phyloP scores from a whole-genome alignment of 2,888 invertebrate genomes.

The Ochlodes sylvanus region DNA sequence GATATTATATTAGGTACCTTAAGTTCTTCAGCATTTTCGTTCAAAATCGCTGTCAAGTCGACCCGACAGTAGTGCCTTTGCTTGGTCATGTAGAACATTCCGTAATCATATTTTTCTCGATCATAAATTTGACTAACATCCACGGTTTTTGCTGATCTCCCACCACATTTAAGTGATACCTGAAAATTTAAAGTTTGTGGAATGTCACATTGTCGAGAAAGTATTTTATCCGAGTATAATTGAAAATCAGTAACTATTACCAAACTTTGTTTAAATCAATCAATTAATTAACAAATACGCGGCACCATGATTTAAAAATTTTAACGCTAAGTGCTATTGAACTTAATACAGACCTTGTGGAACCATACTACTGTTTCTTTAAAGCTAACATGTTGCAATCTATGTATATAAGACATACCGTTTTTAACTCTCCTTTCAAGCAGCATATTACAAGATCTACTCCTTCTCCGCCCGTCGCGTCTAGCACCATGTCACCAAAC shows the following conservation, averaged over 20 bases:
- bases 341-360: too few relatives aligned
- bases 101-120: conserved; percentile 41
- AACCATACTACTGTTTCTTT: too few relatives aligned
- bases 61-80: conserved; percentile 40
- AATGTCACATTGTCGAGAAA: too few relatives aligned
- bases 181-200: conserved; percentile 23
- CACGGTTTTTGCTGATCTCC: conserved; percentile 9
- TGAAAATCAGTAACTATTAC: too few relatives aligned
- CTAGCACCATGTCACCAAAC: conserved; percentile 52
- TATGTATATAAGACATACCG: conserved; percentile 50
- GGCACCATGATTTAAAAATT: too few relatives aligned
- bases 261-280: too few relatives aligned
- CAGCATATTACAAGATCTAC: conserved; percentile 59
- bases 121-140: conserved; percentile 40
- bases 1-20: conserved; percentile 49
- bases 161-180: conserved; percentile 42
- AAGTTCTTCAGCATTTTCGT: conserved; percentile 42
- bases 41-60: conserved; percentile 54
- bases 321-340: too few relatives aligned
- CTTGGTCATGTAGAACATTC: conserved; percentile 38
- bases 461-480: conserved; percentile 49
- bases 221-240: too few relatives aligned
- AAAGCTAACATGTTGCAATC: too few relatives aligned
- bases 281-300: too few relatives aligned
- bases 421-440: conserved; percentile 54